phyloP scores from a whole-genome alignment of 2,113 vertebrate genomes.

The Anoplopoma fimbria region DNA sequence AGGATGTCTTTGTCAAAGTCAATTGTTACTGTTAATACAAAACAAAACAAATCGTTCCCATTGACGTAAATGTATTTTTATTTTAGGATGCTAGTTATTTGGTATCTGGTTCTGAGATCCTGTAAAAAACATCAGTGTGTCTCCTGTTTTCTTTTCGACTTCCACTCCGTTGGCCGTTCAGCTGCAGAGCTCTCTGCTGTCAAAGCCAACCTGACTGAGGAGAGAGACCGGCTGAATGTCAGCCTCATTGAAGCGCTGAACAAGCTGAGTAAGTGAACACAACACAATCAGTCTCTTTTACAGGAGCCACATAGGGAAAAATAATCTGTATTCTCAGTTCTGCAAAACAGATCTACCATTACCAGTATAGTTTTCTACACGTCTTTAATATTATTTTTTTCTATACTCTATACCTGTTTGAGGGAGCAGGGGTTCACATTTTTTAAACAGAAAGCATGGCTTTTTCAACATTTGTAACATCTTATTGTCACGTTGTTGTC shows the following conservation, averaged over 20 bases:
- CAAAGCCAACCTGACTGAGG: neutral
- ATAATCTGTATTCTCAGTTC: neutral
- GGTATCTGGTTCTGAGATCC: neutral
- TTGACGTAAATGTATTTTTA: neutral
- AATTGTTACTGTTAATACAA: too few species aligned
- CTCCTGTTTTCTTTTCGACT: neutral
- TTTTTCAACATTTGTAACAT: too few species aligned
- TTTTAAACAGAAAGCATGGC: too few species aligned
- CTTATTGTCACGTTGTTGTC: too few species aligned
- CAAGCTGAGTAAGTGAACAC: neutral
- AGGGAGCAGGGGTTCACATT: too few species aligned
- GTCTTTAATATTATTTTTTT: too few species aligned
- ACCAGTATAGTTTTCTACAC: too few species aligned
- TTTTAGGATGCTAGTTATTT: neutral
- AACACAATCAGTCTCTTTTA: neutral
- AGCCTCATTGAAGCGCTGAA: slow-evolving; percentile 1
- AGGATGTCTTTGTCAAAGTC: too few species aligned
- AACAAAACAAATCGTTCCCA: too few species aligned
- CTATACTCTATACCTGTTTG: too few species aligned
- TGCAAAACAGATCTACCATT: neutral
- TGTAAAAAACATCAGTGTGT: neutral
- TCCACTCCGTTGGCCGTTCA: neutral
- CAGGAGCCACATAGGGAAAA: neutral
- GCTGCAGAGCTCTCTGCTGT: neutral
- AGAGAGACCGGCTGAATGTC: slow-evolving; percentile 31